Evolutionary conservation across 2,888 invertebrate genomes (phyloP).

Genomic region (Ptilodon capucinus): DNA sequence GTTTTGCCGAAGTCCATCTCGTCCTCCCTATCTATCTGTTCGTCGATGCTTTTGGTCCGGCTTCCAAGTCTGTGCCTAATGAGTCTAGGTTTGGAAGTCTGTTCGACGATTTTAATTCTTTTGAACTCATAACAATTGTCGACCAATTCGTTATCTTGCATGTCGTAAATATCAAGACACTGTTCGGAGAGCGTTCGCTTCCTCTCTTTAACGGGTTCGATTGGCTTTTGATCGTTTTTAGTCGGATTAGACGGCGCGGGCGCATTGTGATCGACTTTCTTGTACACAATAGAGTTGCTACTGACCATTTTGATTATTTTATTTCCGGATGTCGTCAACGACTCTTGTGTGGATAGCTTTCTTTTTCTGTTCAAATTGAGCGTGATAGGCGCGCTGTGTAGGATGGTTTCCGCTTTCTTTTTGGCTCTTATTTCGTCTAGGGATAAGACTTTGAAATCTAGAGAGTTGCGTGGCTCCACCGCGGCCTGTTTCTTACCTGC

Average conservation of each 20-base stretch:
- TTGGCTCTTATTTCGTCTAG: conserved; percentile 78
- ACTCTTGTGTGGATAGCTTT: conserved; percentile 69
- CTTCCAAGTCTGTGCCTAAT: conserved; percentile 59
- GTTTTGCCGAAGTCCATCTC: conserved; percentile 38
- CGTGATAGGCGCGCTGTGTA: conserved; percentile 56
- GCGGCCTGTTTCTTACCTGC: conserved; percentile 55
- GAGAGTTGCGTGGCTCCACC: conserved; percentile 43
- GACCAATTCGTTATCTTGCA: conserved; percentile 63
- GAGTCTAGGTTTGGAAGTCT: conserved; percentile 60
- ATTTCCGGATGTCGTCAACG: conserved; percentile 65
- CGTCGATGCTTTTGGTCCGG: conserved; percentile 43
- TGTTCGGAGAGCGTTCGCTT: conserved; percentile 69
- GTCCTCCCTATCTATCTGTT: conserved; percentile 26
- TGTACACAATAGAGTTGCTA: conserved; percentile 74
- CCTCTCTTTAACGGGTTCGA: conserved; percentile 48
- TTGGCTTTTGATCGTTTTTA: conserved; percentile 47
- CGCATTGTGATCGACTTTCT: conserved; percentile 57
- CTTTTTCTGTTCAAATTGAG: conserved; percentile 66
- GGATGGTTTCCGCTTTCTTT: conserved; percentile 52
- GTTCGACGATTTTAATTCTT: conserved; percentile 61
- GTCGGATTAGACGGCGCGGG: conserved; percentile 36
- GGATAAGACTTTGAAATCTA: conserved; percentile 76
- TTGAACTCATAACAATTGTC: conserved; percentile 73
- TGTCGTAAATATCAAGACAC: conserved; percentile 58
- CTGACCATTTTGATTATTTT: conserved; percentile 75